Base-by-base conservation (phyloP, 2,113 vertebrate species). In the Agelaius phoeniceus region DNA sequence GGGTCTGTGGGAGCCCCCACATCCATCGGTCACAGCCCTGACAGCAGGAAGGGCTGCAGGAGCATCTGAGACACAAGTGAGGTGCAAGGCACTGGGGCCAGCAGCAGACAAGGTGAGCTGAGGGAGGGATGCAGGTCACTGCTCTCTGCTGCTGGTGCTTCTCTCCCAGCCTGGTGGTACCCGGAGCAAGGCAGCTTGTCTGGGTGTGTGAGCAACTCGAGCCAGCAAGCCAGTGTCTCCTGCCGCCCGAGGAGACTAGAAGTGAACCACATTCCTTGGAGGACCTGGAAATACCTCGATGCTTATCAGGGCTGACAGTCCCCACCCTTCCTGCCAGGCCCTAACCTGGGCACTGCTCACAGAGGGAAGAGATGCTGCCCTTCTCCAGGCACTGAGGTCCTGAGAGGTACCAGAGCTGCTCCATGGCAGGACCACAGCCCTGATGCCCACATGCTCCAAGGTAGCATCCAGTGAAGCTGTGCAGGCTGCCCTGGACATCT, bases 271-370 rank as follows among this genome's bases (percentile, higher is more conserved):
- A 90, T 96, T 95, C 95, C 96, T 96, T 69, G 86, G 88, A 95
- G 84, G 95, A 97, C 91, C 91, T 94, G 93, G 89, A 95, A 97
- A 94, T 93, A 91, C 76, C 83, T 74, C 24, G 86, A 92, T 97
- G 95, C 76, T 95, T 97, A 96, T 97, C 96, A 94, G 61, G 35
- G 52, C 68, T 93, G 86, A 90, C 16, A 39, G 79, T 97, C 89
- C 84, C 86, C 96, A 96, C 93, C 93, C 94, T 94, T 79, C 86
- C 93, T 96, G 93, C 89, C 86, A 94, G 95, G 94, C 86, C 17
- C 57, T 92, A 95, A 92, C 72, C 80, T 90, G 48, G 75, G 84
- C 3, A 44, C 86, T 87, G 68, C 68, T 76, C 13, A 0, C 0
- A 8, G 51, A 93, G 58, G 46, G 35, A 90, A 85, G 43, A 82